phyloP scores from a whole-genome alignment of 2,113 vertebrate species.

The Pogonocichla stellata region DNA sequence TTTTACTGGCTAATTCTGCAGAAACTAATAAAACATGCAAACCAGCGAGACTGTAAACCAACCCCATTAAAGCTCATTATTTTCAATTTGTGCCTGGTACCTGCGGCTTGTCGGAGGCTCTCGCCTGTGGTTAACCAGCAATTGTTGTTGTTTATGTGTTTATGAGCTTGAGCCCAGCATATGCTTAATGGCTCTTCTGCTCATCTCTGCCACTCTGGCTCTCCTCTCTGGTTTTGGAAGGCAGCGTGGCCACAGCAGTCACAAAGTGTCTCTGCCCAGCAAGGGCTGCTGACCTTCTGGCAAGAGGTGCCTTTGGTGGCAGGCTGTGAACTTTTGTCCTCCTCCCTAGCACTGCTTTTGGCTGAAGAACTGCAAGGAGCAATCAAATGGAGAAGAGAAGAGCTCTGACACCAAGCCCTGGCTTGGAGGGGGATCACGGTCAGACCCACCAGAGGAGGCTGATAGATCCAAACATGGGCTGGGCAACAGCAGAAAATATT shows the following conservation, averaged over 20 bases:
- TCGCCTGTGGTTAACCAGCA: conserved; percentile 8
- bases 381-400: background rate
- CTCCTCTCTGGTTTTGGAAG: background rate
- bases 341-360: background rate
- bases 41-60: conserved; percentile 21
- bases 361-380: background rate
- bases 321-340: background rate
- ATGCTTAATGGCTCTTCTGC: conserved; percentile 13
- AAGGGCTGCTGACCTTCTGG: background rate
- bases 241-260: background rate
- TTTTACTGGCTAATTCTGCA: background rate
- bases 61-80: conserved; percentile 27
- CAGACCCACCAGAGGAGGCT: background rate
- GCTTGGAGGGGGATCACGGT: background rate
- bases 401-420: accelerated
- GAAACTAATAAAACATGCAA: background rate
- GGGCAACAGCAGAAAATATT: background rate
- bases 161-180: background rate
- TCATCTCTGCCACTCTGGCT: background rate
- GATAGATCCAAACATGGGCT: background rate
- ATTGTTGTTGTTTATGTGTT: conserved; percentile 30
- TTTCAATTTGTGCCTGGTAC: conserved; percentile 37
- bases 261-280: background rate
- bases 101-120: background rate
- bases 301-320: background rate